Evolutionary conservation across 2,797 vertebrate genomes (phyloP).

Genomic region (Megaceryle alcyon): DNA sequence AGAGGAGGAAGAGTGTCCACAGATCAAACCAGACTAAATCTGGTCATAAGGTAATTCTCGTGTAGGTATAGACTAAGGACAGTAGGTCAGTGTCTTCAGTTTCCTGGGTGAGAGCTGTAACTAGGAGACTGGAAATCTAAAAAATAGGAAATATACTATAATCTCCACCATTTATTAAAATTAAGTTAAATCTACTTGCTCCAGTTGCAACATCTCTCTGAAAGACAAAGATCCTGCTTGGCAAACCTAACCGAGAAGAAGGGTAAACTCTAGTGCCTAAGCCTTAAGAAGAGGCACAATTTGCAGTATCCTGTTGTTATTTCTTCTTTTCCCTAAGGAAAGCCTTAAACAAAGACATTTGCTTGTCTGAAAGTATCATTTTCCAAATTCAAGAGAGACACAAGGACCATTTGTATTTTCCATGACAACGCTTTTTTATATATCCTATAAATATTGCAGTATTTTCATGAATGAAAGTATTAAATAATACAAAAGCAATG

Average conservation of each 20-base stretch:
- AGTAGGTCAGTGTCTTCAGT: not conserved
- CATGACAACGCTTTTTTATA: not conserved
- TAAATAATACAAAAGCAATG: conserved; percentile 12
- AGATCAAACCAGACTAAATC: not conserved
- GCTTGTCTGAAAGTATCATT: not conserved
- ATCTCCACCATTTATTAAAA: not conserved
- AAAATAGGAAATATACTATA: not conserved
- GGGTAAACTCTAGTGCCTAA: not conserved
- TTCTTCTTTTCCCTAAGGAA: not conserved
- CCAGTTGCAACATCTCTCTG: not conserved
- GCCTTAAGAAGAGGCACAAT: not conserved
- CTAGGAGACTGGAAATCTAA: not conserved
- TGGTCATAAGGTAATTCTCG: not conserved
- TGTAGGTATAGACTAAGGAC: not conserved
- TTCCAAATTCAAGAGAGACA: not conserved
- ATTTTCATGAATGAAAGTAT: not conserved
- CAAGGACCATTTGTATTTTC: not conserved
- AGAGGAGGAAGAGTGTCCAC: not conserved
- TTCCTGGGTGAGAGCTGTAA: not conserved
- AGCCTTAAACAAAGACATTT: not conserved
- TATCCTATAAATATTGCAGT: not conserved
- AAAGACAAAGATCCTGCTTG: not conserved
- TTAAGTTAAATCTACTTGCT: not conserved
- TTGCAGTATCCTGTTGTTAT: not conserved
- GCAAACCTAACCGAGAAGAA: not conserved